Base-by-base conservation (phyloP, 2,888 invertebrate species). In the Trichopria drosophilae region DNA sequence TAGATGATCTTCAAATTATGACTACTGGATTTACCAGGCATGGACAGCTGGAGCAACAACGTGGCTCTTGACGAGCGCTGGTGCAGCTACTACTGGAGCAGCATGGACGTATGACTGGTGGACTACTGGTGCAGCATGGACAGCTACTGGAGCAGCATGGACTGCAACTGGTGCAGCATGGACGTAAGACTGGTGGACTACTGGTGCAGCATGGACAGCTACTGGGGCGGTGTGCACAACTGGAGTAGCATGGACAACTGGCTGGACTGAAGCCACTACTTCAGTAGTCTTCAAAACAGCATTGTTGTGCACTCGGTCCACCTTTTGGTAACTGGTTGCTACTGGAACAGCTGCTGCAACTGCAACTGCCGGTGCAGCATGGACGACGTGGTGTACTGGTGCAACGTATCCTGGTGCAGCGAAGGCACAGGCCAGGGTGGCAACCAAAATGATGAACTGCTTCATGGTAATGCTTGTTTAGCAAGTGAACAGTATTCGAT, bases 271-370 rank as follows among this genome's bases (percentile, higher is more conserved):
- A 26, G 65, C 67, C 35, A 67, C 43, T 79, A 57, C 80, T 78
- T 42, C 45, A 26, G 45, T 46, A 29, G 41, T 19, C 22, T 26
- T 36, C 15, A 44, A 12, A 12, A 42, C 5, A 16, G 49, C 34
- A n/a, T n/a, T 68, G 9, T 1, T 68, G 63, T 31, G 53, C 2
- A 51, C 54, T 2, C 54, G 34, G 77, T 83, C 81, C 57, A 81
- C 80, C 78, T 83, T 84, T 62, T 84, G 81, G 71, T 84, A 84
- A 58, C 83, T 84, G 60, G 83, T 83, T 60, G 84, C 84, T 19
- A 81, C 79, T 24, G 84, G 83, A 2, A 81, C 75, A 24, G 79
- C 79, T 3, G 16, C 2, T 47, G 79, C 78, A 36, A 80, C 79
- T 20, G 80, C 76, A 2, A 68, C 71, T 3, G 73, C 59, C 52